phyloP scores from a whole-genome alignment of 2,113 vertebrate species.

The Otis tarda region DNA sequence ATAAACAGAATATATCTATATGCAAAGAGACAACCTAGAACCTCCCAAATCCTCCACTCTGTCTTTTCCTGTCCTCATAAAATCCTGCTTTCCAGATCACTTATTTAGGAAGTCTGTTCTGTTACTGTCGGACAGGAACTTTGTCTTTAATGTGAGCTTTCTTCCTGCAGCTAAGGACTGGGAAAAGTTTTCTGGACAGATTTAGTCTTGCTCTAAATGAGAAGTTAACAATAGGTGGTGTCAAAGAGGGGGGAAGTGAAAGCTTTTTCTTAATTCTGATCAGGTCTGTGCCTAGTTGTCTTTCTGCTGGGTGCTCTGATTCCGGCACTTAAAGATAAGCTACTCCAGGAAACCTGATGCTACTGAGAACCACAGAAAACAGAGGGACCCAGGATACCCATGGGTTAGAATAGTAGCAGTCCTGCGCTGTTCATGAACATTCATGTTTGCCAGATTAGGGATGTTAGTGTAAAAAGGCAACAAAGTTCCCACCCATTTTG shows the following conservation, averaged over 20 bases:
- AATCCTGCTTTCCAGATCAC: not conserved
- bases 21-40: not conserved
- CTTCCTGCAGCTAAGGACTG: not conserved
- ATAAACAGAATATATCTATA: not conserved
- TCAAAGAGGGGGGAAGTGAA: not conserved
- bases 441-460: accelerated
- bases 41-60: not conserved
- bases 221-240: not conserved
- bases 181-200: not conserved
- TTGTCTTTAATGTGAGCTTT: not conserved
- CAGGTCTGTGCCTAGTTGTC: not conserved
- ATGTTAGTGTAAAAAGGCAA: not conserved
- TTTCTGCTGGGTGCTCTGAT: not conserved
- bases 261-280: not conserved
- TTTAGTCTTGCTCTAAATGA: not conserved
- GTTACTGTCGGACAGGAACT: not conserved
- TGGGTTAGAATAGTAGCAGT: not conserved
- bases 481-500: not conserved
- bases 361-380: not conserved
- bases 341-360: not conserved
- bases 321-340: not conserved
- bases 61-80: not conserved
- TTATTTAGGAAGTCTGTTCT: not conserved
- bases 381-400: not conserved
- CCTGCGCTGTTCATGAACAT: not conserved